Evolutionary conservation across 2,888 invertebrate genomes (phyloP), one percentile per base, ranked within the genome.

Genomic region (Stomorhina lunata): DNA sequence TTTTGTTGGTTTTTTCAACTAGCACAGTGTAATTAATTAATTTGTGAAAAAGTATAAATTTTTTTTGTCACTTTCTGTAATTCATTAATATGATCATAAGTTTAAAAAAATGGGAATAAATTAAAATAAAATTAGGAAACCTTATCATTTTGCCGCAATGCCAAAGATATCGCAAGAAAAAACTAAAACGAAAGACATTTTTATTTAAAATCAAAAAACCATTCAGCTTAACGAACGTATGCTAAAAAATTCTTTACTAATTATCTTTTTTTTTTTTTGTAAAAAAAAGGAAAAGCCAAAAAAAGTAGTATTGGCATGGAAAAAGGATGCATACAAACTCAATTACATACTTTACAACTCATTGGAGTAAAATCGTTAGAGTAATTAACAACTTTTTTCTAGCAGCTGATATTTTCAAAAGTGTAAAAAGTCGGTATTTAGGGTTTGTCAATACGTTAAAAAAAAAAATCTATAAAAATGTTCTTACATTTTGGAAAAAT

Each of bases 11-110:
- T n/a, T n/a, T n/a, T n/a, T n/a, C n/a, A n/a, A n/a, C n/a, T n/a
- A n/a, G n/a, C n/a, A n/a, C n/a, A n/a, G n/a, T n/a, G n/a, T n/a
- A n/a, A n/a, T 43, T 71, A 53, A 73, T 73, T 63, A 63, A 73
- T 53, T 53, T 57, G 12, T n/a, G n/a, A n/a, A n/a, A n/a, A 22
- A 61, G 37, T 25, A 37, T 27, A 4, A 7, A 40, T 20, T 40
- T 63, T 50, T 29, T 50, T 6, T 43, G 1, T 10, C 1, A 9
- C 7, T 22, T 48, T 27, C 15, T 32, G 29, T 2, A 32, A 61
- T 59, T 45, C 68, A 61, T 77, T 77, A 68, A 77, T 61, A 12
- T 43, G 76, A 40, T 17, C 48, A 68, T 77, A 61, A 77, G 68
- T 68, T 50, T 68, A 68, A 68, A 61, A 50, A 40, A 37, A 10